A percentile compares a stretch with the other conserved stretches of the same genome.
Conservation (phyloP, 2,797 vertebrate genomes). For the Nothura maculosa region DNA sequence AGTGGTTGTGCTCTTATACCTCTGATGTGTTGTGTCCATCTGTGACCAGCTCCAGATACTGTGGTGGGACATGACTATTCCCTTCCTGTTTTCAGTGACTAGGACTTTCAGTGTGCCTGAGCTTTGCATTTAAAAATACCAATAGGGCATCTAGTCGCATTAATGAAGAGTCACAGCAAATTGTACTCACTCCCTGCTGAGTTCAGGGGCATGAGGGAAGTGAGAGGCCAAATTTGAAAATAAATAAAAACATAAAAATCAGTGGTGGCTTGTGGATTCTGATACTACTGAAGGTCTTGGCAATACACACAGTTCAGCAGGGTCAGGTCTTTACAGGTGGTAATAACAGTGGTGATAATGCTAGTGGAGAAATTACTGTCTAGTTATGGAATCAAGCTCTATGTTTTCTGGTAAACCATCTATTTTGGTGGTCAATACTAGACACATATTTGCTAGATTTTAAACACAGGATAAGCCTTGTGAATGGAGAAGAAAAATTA, state of each 20-base stretch:
- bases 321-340: background rate
- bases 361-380: background rate
- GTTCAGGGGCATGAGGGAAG: background rate
- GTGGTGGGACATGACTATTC: background rate
- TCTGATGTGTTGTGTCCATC: background rate
- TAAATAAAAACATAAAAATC: background rate
- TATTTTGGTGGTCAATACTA: background rate
- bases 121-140: background rate
- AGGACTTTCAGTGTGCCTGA: background rate
- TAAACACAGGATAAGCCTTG: background rate
- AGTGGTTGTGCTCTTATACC: background rate
- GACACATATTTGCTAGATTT: background rate
- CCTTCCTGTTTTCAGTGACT: background rate
- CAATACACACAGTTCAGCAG: background rate
- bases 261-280: background rate
- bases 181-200: background rate
- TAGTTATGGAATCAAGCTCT: background rate
- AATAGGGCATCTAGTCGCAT: background rate
- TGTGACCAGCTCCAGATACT: background rate
- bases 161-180: rapidly evolving
- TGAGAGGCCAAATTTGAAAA: background rate
- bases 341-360: background rate
- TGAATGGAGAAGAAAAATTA: background rate
- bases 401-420: background rate
- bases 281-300: background rate